Evolutionary conservation across 2,888 invertebrate genomes (phyloP), one percentile per base, ranked within the genome.

Genomic region (Dendrolimus houi): DNA sequence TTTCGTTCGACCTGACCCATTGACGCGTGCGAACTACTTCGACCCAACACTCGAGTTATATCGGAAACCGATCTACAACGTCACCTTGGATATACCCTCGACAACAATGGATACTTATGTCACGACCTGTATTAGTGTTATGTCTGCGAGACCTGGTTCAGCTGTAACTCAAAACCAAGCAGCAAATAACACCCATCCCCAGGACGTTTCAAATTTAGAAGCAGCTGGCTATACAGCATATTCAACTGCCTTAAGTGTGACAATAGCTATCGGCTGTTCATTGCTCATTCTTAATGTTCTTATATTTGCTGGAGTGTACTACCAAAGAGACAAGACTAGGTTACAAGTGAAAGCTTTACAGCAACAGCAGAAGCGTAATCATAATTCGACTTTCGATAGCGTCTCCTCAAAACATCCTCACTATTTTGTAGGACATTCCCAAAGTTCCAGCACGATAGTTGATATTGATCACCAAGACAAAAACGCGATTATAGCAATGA

Each of bases 261-360:
- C 95, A 0, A 95, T 96, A 56, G 96, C 95, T 13, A 95, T 96
- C 42, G 96, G 96, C 8, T 96, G 96, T 75, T 95, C 95, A 0
- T 83, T 97, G 55, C 89, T 96, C 52, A 95, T 96, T 59, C 86
- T 96, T 7, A 96, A 96, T 80, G 94, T 96, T 47, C 85, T 96
- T 14, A 95, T 96, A 64, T 96, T 96, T 72, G 96, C 96, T 54
- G 96, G 96, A 1, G 95, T 96, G 9, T 96, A 96, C 79, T 96
- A 96, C 73, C 96, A 96, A 79, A 83, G 94, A 58, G 94, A 95
- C 70, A 95, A 95, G 79, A 95, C 95, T 41, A 87, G 95, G 64
- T 91, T 95, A 71, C 96, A 96, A 80, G 96, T 95, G 54, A 96
- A 96, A 87, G 91, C 89, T 8, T 71, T 91, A 7, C 96, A 96